phyloP scores from a whole-genome alignment of 2,113 vertebrate genomes.

The Girardinichthys multiradiatus region DNA sequence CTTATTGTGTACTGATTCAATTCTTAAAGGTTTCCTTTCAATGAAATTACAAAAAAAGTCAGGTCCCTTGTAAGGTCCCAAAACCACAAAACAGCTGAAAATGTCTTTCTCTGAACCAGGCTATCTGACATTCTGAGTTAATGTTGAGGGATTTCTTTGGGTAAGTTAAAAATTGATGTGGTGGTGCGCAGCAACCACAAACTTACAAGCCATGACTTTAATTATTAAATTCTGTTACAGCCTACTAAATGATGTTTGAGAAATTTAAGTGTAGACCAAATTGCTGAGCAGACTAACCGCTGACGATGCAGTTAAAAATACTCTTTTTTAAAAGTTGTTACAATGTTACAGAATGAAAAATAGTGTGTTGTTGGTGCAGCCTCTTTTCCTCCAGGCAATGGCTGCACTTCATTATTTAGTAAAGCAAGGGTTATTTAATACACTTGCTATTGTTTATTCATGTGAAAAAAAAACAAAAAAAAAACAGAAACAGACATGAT shows the following conservation, averaged over 20 bases:
- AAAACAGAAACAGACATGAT: conserved; percentile 36
- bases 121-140: not conserved
- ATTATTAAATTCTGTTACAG: conserved; percentile 10
- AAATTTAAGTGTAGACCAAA: not conserved
- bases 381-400: conserved; percentile 20
- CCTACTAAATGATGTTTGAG: not conserved
- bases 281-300: not conserved
- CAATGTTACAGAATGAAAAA: conserved; percentile 2
- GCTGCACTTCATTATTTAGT: conserved; percentile 54
- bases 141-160: not conserved
- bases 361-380: not conserved
- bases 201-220: not conserved
- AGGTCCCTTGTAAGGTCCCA: no score
- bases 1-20: not conserved
- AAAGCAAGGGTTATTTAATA: conserved; percentile 48
- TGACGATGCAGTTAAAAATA: not conserved
- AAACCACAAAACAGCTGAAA: no score
- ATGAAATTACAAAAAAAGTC: not conserved
- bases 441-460: conserved; percentile 47
- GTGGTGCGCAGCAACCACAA: not conserved
- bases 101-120: not conserved
- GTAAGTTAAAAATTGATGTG: not conserved
- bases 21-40: not conserved
- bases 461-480: conserved; percentile 25
- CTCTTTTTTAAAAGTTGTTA: not conserved